Evolutionary conservation across 2,797 vertebrate species (phyloP).

Genomic region (Lepus townsendii): DNA sequence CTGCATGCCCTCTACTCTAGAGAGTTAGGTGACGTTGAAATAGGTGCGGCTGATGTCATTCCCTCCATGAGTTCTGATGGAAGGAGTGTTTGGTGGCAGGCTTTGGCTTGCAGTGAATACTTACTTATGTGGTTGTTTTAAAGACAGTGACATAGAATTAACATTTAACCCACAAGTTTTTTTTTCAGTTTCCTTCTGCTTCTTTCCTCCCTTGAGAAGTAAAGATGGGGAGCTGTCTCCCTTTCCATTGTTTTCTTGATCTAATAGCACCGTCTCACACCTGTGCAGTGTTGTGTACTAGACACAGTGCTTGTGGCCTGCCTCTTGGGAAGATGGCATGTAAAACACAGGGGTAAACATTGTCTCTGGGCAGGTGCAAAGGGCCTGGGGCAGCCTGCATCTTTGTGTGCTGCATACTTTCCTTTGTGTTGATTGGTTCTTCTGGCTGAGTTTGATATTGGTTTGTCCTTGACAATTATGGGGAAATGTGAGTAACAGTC

Average conservation of each 20-base stretch:
- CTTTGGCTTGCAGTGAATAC: neutral
- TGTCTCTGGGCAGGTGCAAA: neutral
- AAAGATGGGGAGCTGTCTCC: neutral
- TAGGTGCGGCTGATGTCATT: neutral
- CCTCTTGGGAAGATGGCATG: neutral
- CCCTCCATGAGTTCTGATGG: neutral
- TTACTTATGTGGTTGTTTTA: conserved; percentile 1
- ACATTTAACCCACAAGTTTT: neutral
- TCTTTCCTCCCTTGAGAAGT: neutral
- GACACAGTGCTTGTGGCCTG: neutral
- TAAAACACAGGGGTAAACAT: neutral
- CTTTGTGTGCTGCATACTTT: neutral
- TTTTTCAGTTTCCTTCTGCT: neutral
- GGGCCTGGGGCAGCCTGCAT: neutral
- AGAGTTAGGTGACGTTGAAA: neutral
- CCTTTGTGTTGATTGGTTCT: neutral
- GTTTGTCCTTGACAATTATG: neutral
- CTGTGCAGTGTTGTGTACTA: neutral
- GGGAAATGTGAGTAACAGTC: neutral
- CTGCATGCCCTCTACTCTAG: neutral
- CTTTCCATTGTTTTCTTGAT: neutral
- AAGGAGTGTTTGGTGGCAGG: neutral
- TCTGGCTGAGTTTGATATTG: neutral
- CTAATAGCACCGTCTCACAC: neutral
- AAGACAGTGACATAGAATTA: neutral